A percentile compares a stretch with the other conserved stretches of the same genome.
phyloP scores from a whole-genome alignment of 2,113 vertebrate species.

The Salvator merianae region DNA sequence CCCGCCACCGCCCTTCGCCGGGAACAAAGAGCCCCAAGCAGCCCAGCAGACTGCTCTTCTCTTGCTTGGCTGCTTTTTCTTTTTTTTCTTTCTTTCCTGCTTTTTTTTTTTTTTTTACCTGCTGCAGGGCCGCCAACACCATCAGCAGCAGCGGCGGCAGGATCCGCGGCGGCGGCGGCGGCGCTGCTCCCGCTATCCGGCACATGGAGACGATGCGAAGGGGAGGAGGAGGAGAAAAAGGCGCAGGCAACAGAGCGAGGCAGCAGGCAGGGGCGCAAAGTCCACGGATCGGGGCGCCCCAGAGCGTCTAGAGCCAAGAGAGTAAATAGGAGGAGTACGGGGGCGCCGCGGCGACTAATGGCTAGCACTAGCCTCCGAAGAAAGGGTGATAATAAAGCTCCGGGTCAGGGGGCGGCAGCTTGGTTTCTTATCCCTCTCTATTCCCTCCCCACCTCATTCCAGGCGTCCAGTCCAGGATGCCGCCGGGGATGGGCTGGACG shows the following conservation, averaged over 20 bases:
- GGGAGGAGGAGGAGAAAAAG: constrained; percentile 49
- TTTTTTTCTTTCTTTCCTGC: constrained; percentile 12
- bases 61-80: not conserved
- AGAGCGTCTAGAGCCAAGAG: constrained; percentile 14
- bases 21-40: constrained; percentile 76
- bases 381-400: constrained; percentile 40
- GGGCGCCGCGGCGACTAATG: not conserved
- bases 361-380: constrained; percentile 21
- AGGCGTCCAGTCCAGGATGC: constrained; percentile 49
- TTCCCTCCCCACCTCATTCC: constrained; percentile 13
- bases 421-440: constrained; percentile 22
- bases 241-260: constrained; percentile 61
- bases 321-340: constrained; percentile 16
- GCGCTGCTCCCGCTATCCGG: constrained; percentile 67
- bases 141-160: constrained; percentile 76
- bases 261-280: constrained; percentile 43
- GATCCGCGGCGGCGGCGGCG: constrained; percentile 68
- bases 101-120: constrained; percentile 63
- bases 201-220: constrained; percentile 79
- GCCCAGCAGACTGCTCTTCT: constrained; percentile 41
- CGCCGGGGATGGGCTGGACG: constrained; percentile 46
- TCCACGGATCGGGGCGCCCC: constrained; percentile 22
- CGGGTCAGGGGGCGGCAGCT: constrained; percentile 38
- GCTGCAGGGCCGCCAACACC: constrained; percentile 71
- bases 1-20: constrained; percentile 29